Conservation (phyloP, 1,140 invertebrate genomes). For the Dreissena rostriformis region DNA sequence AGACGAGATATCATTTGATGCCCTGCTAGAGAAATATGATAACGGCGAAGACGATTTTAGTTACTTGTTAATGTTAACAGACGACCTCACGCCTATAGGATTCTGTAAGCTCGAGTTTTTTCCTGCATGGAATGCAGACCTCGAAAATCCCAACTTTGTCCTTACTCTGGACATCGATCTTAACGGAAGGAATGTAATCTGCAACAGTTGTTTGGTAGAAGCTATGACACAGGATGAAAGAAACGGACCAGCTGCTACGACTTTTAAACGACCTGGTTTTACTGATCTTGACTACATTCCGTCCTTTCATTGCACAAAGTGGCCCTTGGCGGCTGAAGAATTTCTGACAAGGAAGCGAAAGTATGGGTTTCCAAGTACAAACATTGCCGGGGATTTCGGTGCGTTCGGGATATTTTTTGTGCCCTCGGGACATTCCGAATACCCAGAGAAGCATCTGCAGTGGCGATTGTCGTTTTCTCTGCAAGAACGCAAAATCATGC, state of each 20-base stretch:
- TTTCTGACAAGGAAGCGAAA: not conserved
- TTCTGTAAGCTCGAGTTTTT: constrained; percentile 1
- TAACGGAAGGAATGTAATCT: not conserved
- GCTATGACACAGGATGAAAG: constrained; percentile 8
- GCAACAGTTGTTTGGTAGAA: not conserved
- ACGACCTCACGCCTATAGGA: not conserved
- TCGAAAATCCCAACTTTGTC: not conserved
- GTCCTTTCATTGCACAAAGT: constrained; percentile 10
- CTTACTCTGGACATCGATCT: not conserved
- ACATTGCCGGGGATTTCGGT: not conserved
- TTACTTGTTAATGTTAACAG: constrained; percentile 1
- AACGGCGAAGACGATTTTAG: no score
- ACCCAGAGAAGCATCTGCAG: constrained; percentile 12
- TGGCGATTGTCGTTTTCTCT: constrained; percentile 31
- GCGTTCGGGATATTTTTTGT: constrained; percentile 20
- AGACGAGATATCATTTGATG: not conserved
- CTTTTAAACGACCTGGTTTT: not conserved
- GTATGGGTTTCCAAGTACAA: constrained; percentile 5
- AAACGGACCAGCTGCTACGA: constrained; percentile 5
- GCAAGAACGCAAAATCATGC: constrained; percentile 32
- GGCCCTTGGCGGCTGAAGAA: not conserved
- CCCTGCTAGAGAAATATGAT: not conserved
- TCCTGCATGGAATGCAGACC: not conserved
- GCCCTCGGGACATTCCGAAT: constrained; percentile 4
- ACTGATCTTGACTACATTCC: constrained; percentile 1